Conservation (phyloP, 2,888 invertebrate species). For the Megamerina dolium region DNA sequence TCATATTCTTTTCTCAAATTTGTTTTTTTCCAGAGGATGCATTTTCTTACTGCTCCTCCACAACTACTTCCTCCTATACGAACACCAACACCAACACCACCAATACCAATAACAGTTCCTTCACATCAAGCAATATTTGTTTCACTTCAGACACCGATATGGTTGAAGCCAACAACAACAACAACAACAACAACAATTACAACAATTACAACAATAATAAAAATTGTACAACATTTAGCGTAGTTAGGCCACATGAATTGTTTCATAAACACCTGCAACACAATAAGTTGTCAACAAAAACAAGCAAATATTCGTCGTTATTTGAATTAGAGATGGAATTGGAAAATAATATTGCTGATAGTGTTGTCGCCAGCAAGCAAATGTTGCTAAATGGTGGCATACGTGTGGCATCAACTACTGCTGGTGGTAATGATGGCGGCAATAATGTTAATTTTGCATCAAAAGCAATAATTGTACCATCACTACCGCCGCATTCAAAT, state of each 20-base stretch:
- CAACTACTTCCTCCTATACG: conserved; percentile 26
- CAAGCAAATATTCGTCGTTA: no score
- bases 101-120: no score
- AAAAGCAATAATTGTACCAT: conserved; percentile 22
- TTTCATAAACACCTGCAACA: conserved; percentile 13
- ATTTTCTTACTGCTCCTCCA: conserved; percentile 36
- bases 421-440: conserved; percentile 17
- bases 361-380: conserved; percentile 23
- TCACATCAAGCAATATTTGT: no score
- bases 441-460: no score
- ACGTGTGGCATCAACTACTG: conserved; percentile 26
- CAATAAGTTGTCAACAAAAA: no score
- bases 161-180: conserved; percentile 7
- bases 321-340: no score
- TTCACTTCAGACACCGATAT: no score
- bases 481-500: background rate
- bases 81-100: no score
- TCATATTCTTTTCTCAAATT: no score
- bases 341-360: conserved; percentile 15
- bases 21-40: conserved; percentile 40
- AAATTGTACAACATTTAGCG: conserved; percentile 12
- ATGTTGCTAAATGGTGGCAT: conserved; percentile 27
- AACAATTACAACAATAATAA: conserved; percentile 21
- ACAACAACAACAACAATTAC: conserved; percentile 17
- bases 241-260: conserved; percentile 1